phyloP scores from a whole-genome alignment of 1,140 invertebrate species.

The Phymastichus coffea region DNA sequence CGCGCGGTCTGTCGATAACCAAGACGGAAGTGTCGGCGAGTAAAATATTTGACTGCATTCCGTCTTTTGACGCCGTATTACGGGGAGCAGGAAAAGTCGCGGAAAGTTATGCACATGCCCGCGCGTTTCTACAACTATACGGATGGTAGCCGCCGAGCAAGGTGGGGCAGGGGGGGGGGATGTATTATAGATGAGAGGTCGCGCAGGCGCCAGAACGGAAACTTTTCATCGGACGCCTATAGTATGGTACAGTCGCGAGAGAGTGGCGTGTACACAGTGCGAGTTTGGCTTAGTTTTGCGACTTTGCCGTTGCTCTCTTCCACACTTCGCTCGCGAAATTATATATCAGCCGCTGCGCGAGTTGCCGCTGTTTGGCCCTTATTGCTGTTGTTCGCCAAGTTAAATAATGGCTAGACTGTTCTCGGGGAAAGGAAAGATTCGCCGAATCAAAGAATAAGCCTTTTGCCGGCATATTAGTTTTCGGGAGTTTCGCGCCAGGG shows the following conservation, averaged over 20 bases:
- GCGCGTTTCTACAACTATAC: too few relatives aligned
- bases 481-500: too few relatives aligned
- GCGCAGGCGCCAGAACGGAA: neutral
- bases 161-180: too few relatives aligned
- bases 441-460: too few relatives aligned
- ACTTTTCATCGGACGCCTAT: constrained; percentile 15
- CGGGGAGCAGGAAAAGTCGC: too few relatives aligned
- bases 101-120: neutral
- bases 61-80: too few relatives aligned
- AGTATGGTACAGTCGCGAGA: too few relatives aligned
- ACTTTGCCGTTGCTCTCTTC: constrained; percentile 25
- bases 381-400: constrained; percentile 53
- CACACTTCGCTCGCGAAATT: constrained; percentile 36
- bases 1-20: too few relatives aligned
- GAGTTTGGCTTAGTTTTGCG: constrained; percentile 50
- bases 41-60: too few relatives aligned
- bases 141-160: too few relatives aligned
- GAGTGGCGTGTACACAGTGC: constrained; percentile 23
- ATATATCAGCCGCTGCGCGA: constrained; percentile 32
- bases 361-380: constrained; percentile 42
- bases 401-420: constrained; percentile 36
- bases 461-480: too few relatives aligned
- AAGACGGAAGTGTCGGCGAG: too few relatives aligned
- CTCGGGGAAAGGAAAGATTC: neutral
- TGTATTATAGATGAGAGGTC: constrained; percentile 15